These are phyloP conservation scores for Diabrotica balteata DNA, from an alignment of 2,888 invertebrate genomes.

Conservation along the genomic window DNA sequence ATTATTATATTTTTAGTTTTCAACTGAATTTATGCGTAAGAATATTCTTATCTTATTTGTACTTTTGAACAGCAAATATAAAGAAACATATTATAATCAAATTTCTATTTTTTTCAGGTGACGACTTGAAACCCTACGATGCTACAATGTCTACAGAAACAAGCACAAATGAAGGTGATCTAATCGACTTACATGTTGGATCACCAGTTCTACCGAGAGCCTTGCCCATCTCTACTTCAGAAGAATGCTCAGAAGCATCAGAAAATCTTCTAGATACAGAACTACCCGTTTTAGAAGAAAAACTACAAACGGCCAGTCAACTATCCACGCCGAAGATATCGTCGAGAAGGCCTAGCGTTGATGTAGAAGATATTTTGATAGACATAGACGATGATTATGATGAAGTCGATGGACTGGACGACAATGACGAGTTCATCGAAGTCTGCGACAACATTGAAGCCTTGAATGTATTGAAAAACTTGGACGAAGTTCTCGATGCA, in stretches of 20 bases:
- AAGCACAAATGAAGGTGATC: conserved; percentile 47
- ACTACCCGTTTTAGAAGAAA: conserved; percentile 54
- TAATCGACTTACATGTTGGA: conserved; percentile 56
- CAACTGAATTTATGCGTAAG: too few species aligned
- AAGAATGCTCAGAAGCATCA: conserved; percentile 39
- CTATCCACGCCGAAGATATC: conserved; percentile 22
- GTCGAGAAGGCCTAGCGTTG: conserved; percentile 46
- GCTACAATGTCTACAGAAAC: conserved; percentile 40
- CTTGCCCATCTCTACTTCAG: conserved; percentile 22
- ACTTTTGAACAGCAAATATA: too few species aligned
- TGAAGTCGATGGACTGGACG: conserved; percentile 15
- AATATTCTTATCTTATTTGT: too few species aligned
- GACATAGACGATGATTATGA: conserved; percentile 49
- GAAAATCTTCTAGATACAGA: conserved; percentile 57
- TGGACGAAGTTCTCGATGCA: conserved; percentile 66
- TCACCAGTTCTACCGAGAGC: conserved; percentile 51
- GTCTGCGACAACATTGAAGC: conserved; percentile 48
- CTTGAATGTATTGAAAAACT: conserved; percentile 66
- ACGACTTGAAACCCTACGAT: conserved; percentile 36
- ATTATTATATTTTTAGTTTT: too few species aligned
- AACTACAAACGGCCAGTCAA: conserved; percentile 49
- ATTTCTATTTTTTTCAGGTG: conserved; percentile 37
- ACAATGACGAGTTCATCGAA: conserved; percentile 27
- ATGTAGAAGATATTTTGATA: conserved; percentile 57
- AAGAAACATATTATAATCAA: too few species aligned